A percentile compares a stretch with the other conserved stretches of the same genome.
Conservation (phyloP, 2,797 vertebrate species). For the Hipposideros larvatus region DNA sequence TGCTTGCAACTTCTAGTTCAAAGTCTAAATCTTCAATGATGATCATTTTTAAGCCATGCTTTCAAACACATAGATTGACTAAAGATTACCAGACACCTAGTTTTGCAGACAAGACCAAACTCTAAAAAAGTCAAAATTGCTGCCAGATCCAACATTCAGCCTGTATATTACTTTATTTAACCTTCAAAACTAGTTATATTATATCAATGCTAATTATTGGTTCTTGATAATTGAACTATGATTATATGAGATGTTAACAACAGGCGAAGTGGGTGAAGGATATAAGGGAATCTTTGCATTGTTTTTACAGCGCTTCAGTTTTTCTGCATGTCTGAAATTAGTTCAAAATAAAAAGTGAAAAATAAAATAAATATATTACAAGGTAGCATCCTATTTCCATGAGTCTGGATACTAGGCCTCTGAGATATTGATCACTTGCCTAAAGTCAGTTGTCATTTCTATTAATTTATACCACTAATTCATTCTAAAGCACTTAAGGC, state of each 20-base stretch:
- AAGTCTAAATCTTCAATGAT: background rate
- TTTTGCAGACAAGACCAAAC: background rate
- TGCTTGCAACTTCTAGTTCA: background rate
- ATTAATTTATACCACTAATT: background rate
- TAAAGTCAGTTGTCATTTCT: background rate
- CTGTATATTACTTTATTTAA: slow-evolving; percentile 1
- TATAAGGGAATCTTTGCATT: background rate
- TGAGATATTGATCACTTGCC: background rate
- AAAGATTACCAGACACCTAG: background rate
- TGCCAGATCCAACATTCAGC: background rate
- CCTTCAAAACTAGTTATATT: background rate
- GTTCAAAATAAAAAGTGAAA: background rate
- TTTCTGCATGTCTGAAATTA: background rate
- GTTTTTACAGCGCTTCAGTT: background rate
- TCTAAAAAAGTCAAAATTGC: slow-evolving; percentile 1
- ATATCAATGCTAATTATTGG: background rate
- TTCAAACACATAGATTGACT: background rate
- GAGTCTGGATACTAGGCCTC: background rate
- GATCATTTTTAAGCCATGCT: background rate
- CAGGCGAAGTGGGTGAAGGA: background rate
- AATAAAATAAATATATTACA: background rate
- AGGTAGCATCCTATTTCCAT: background rate
- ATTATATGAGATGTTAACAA: background rate
- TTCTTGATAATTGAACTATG: background rate
- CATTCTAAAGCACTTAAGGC: background rate